Evolutionary conservation across 2,888 invertebrate species (phyloP), one percentile per base, ranked within the genome.

Genomic region (Phyllotreta striolata): DNA sequence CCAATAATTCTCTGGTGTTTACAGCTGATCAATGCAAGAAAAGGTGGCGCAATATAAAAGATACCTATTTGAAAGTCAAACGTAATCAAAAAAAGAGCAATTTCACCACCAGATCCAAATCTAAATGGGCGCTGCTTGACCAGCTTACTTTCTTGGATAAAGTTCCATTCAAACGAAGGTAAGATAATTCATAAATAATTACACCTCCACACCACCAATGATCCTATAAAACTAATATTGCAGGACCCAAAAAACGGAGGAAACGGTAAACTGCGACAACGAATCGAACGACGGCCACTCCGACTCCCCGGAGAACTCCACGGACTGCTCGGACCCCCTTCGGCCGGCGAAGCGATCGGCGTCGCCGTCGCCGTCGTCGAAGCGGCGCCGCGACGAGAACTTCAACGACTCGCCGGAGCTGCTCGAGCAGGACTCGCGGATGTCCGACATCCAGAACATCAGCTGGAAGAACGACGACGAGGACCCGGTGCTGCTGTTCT

Each of bases 231-330:
- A 44, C 7, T 8, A 24, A 24, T 47, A 10, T 49, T 49, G n/a
- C 1, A 49, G 49, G n/a, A n/a, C 35, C 10, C 35, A n/a, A 35
- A 9, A 4, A 5, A 35, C 4, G 35, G 35, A 49, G 9, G 49
- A 49, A 4, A 49, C 14, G 37, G 37, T 3, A 34, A 35, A 35
- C n/a, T 49, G 10, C 10, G 35, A 35, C 12, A 37, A 49, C 35
- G 49, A 49, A n/a, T 49, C 49, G 37, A 49, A 49, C n/a, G 49
- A 49, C 12, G 49, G 49, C n/a, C 34, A 49, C n/a, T n/a, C 10
- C 6, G 34, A 34, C 3, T 49, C 49, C n/a, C 34, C n/a, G 3
- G 49, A 49, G 2, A 12, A 49, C 12, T 35, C 49, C 5, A 49
- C n/a, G 5, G 49, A 49, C 14, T 49, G 35, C 37, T 35, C 49